Evolutionary conservation across 2,797 vertebrate species (phyloP), one percentile per base, ranked within the genome.

Genomic region (Melanotaenia parkinsoni): DNA sequence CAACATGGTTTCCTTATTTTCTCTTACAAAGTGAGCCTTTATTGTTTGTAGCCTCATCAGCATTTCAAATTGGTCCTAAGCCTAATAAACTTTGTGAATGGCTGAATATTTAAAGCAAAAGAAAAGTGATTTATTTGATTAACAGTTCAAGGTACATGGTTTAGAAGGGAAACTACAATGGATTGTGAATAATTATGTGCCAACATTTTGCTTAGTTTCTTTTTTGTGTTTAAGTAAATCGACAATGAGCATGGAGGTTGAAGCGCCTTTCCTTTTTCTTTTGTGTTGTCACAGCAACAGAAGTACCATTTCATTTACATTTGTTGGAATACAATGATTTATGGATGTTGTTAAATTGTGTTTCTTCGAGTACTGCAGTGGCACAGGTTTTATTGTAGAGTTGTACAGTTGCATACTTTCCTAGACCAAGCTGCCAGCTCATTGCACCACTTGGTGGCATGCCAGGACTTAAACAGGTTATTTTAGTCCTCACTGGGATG

Each of bases 391-490:
- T 22, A 47, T 47, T 47, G 43, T 45, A n/a, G 18, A 47, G 45
- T n/a, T n/a, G 45, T 47, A 20, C 43, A 53, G 50, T 53, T 51
- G 10, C 2, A 51, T 16, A 67, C 33, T 70, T 63, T 67, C 24
- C 50, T 54, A 76, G 51, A 57, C 51, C 43, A 53, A 8, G 47
- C 20, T 54, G 30, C 20, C 53, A 11, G 26, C 57, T 62, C 43
- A 2, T 47, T 18, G 50, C 58, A 51, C 30, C 28, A 30, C 54
- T 32, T 9, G 33, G 2, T 8, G 54, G 58, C 60, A 66, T 74
- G 70, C 67, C 63, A 73, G 65, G 63, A 83, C 72, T 81, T 68
- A 72, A 85, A 81, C 26, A 14, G 70, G 73, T 85, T 90, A 91
- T 88, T 88, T 86, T 80, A 18, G 79, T 81, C 77, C 14, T n/a